These are phyloP conservation scores for Phymatocera aterrima DNA, from an alignment of 2,888 invertebrate species.

Conservation along the genomic window DNA sequence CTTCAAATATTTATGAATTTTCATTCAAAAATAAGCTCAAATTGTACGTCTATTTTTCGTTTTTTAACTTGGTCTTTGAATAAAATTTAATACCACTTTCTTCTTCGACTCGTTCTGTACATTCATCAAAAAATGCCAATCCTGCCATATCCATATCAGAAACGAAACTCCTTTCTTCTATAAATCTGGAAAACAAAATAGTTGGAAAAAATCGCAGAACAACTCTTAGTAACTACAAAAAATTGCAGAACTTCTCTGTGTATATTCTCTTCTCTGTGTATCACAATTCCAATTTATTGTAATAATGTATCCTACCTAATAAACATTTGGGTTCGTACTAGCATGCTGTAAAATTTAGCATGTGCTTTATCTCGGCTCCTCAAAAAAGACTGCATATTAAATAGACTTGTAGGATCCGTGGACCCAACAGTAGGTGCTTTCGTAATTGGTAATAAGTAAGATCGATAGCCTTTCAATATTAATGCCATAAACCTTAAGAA, in stretches of 20 bases:
- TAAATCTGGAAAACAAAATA: conserved; percentile 82
- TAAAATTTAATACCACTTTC: conserved; percentile 66
- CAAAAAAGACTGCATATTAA: conserved; percentile 94
- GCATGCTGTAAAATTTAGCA: conserved; percentile 90
- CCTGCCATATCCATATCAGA: conserved; percentile 96
- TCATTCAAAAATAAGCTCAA: not conserved
- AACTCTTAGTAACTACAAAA: not conserved
- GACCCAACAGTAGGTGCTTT: conserved; percentile 95
- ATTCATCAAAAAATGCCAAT: conserved; percentile 97
- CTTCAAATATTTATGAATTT: not conserved
- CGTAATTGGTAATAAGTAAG: conserved; percentile 93
- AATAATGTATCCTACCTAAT: conserved; percentile 75
- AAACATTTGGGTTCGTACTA: conserved; percentile 98
- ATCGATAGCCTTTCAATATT: conserved; percentile 92
- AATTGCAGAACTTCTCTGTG: not conserved
- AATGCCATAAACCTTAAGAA: conserved; percentile 97
- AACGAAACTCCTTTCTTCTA: conserved; percentile 98
- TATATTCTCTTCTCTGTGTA: not conserved
- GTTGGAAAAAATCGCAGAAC: not conserved
- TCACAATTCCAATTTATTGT: not conserved
- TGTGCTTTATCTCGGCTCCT: conserved; percentile 92
- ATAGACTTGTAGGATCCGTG: conserved; percentile 96
- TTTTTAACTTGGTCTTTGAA: not conserved
- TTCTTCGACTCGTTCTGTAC: conserved; percentile 86
- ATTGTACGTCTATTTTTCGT: not conserved